These are phyloP conservation scores for Maconellicoccus hirsutus DNA, from an alignment of 1,140 invertebrate species.

Conservation along the genomic window DNA sequence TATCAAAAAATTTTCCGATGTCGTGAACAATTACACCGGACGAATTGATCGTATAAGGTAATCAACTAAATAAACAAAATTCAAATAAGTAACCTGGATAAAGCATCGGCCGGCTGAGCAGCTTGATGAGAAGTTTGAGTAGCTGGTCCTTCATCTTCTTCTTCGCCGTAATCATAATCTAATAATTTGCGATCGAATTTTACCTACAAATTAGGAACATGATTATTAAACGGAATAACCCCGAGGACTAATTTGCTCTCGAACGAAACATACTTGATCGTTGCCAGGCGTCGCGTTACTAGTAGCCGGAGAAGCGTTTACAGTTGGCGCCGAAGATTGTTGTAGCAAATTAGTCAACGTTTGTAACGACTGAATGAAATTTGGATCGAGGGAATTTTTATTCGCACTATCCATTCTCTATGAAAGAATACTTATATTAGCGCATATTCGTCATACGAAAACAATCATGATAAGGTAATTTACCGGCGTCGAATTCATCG, in stretches of 20 bases:
- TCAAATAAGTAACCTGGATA: constrained; percentile 17
- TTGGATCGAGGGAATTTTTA: constrained; percentile 21
- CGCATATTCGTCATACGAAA: no score
- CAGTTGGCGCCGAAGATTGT: not conserved
- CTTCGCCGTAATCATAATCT: constrained; percentile 74
- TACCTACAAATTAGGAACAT: constrained; percentile 34
- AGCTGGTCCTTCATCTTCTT: constrained; percentile 51
- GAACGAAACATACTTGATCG: not conserved
- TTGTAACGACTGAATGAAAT: constrained; percentile 24
- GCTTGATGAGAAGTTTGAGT: not conserved
- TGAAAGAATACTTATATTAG: no score
- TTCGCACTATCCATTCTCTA: not conserved
- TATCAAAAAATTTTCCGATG: no score
- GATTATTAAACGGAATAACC: constrained; percentile 38
- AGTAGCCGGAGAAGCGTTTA: not conserved
- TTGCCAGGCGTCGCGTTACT: not conserved
- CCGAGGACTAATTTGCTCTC: not conserved
- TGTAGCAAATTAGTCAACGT: constrained; percentile 22
- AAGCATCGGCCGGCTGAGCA: not conserved
- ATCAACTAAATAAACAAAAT: not conserved
- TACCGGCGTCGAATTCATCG: not conserved
- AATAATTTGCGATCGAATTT: constrained; percentile 65
- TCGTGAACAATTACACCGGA: no score
- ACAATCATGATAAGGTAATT: not conserved
- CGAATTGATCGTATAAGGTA: no score